A percentile compares a stretch with the other conserved stretches of the same genome.
Conservation (phyloP, 2,113 vertebrate genomes). For the Rhea pennata region DNA sequence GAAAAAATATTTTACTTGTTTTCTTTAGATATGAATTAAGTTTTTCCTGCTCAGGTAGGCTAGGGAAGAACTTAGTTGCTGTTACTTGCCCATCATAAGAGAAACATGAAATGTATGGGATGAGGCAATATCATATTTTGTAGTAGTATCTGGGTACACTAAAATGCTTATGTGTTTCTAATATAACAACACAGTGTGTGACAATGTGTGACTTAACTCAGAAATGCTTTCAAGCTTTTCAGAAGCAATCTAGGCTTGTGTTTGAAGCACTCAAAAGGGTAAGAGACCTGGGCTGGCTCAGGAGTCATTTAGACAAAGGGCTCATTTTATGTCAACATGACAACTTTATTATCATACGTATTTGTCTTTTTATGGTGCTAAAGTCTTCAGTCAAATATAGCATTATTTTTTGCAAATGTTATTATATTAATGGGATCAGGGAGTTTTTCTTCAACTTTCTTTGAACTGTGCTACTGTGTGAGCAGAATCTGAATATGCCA, state of each 20-base stretch:
- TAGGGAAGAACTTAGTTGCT: neutral
- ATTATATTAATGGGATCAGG: slow-evolving; percentile 12
- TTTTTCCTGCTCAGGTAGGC: neutral
- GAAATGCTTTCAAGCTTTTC: neutral
- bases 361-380: neutral
- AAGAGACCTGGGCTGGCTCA: neutral
- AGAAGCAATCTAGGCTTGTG: neutral
- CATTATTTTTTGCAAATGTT: neutral
- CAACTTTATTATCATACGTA: neutral
- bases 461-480: neutral
- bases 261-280: neutral
- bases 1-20: neutral
- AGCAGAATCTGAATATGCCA: neutral
- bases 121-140: neutral
- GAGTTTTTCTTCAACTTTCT: slow-evolving; percentile 27
- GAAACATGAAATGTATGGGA: neutral
- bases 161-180: neutral
- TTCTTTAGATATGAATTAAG: neutral
- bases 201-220: neutral
- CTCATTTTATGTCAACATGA: neutral
- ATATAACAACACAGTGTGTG: neutral
- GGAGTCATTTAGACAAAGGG: neutral
- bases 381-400: neutral
- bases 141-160: neutral
- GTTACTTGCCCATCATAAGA: neutral